Conservation (phyloP, 2,113 vertebrate genomes). For the Neotoma lepida region DNA sequence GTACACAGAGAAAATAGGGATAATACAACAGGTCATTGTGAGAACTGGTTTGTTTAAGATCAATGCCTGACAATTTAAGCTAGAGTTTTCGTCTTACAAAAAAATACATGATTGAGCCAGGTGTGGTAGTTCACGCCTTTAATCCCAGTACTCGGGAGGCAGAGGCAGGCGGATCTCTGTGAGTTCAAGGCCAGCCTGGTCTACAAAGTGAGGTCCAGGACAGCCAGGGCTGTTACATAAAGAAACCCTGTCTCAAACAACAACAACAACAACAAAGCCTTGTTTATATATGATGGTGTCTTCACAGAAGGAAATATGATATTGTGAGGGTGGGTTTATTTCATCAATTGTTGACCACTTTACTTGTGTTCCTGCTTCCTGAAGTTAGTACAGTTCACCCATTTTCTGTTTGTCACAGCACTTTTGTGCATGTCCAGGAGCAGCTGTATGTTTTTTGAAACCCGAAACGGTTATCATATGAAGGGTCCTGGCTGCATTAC, state of each 20-base stretch:
- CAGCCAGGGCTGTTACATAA: neutral
- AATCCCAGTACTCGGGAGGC: neutral
- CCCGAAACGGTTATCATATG: neutral
- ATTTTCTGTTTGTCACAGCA: neutral
- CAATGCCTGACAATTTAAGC: neutral
- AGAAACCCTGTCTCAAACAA: neutral
- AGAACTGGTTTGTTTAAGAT: neutral
- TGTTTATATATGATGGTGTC: neutral
- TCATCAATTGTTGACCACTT: neutral
- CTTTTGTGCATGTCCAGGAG: neutral
- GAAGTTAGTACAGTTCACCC: neutral
- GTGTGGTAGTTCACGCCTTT: neutral
- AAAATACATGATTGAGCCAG: neutral
- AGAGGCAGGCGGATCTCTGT: neutral
- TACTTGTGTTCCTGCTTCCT: neutral
- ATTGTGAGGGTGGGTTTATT: neutral
- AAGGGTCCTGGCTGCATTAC: neutral
- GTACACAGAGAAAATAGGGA: neutral
- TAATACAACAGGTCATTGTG: neutral
- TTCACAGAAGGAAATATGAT: neutral
- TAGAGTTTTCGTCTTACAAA: neutral
- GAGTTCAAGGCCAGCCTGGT: neutral
- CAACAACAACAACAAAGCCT: neutral
- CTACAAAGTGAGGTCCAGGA: neutral
- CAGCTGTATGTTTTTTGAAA: constrained; percentile 15